Conservation (phyloP, 1,140 invertebrate genomes). For the Acromyrmex echinatior region DNA sequence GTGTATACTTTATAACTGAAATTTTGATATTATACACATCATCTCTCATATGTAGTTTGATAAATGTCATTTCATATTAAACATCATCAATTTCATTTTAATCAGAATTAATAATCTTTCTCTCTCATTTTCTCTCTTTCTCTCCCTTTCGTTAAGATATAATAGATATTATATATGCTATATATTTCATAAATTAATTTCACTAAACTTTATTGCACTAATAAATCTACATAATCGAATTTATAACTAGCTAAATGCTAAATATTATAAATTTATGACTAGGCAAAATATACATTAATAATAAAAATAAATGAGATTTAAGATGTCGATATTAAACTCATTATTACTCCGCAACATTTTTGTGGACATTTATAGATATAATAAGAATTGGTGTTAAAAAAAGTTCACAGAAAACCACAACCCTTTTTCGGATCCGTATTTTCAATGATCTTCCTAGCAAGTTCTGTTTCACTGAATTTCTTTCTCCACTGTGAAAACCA, state of each 20-base stretch:
- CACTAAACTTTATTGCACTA: conserved; percentile 7
- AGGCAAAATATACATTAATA: conserved; percentile 20
- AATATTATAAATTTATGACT: neutral
- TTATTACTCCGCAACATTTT: neutral
- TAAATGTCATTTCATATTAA: conserved; percentile 29
- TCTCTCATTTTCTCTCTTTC: neutral
- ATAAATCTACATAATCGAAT: conserved; percentile 1
- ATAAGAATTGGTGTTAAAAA: neutral
- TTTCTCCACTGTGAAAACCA: neutral
- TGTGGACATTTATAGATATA: neutral
- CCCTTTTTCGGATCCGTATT: neutral
- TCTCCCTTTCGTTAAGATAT: neutral
- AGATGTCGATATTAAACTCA: neutral
- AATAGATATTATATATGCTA: conserved; percentile 19
- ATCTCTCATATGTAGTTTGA: neutral
- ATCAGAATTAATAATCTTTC: conserved; percentile 25
- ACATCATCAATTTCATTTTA: conserved; percentile 35
- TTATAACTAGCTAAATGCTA: conserved; percentile 2
- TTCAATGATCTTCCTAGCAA: neutral
- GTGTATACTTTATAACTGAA: conserved; percentile 25
- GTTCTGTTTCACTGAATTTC: conserved; percentile 19
- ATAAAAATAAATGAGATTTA: neutral
- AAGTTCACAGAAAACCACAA: neutral
- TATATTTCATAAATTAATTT: conserved; percentile 18
- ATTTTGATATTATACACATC: conserved; percentile 31